A percentile compares a stretch with the other conserved stretches of the same genome.
Evolutionary conservation across 1,140 invertebrate species (phyloP).

Genomic region (Ceratoteleas bidentatus): DNA sequence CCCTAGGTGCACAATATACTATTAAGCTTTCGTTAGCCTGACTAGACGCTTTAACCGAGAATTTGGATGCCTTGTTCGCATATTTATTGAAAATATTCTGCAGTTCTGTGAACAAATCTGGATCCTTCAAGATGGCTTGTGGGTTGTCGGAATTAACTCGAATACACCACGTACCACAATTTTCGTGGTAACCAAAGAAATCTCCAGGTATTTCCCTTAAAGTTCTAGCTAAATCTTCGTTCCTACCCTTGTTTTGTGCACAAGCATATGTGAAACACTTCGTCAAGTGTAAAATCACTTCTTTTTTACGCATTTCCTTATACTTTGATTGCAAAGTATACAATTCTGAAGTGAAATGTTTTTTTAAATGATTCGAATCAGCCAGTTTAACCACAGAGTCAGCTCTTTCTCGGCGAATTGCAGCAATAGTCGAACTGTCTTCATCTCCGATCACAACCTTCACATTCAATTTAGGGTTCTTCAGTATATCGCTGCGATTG

Average conservation of each 20-base stretch:
- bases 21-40: constrained; percentile 47
- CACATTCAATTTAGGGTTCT: constrained; percentile 42
- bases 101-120: constrained; percentile 3
- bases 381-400: constrained; percentile 26
- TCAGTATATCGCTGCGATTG: constrained; percentile 35
- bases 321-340: constrained; percentile 26
- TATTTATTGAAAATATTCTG: constrained; percentile 33
- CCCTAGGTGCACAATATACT: too few relatives aligned
- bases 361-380: constrained; percentile 33
- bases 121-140: constrained; percentile 22
- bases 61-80: constrained; percentile 33
- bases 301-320: constrained; percentile 43
- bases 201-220: constrained; percentile 21
- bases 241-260: constrained; percentile 42
- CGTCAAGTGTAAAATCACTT: constrained; percentile 43
- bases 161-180: constrained; percentile 32
- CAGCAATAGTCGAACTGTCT: constrained; percentile 49
- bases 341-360: constrained; percentile 52
- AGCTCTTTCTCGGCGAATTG: constrained; percentile 20
- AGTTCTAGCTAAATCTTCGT: background rate
- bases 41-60: constrained; percentile 33
- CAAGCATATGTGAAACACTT: constrained; percentile 48
- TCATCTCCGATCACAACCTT: constrained; percentile 53
- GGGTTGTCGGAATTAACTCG: background rate
- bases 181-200: constrained; percentile 25